Evolutionary conservation across 2,888 invertebrate species (phyloP).

Genomic region (Andrena hattorfiana): DNA sequence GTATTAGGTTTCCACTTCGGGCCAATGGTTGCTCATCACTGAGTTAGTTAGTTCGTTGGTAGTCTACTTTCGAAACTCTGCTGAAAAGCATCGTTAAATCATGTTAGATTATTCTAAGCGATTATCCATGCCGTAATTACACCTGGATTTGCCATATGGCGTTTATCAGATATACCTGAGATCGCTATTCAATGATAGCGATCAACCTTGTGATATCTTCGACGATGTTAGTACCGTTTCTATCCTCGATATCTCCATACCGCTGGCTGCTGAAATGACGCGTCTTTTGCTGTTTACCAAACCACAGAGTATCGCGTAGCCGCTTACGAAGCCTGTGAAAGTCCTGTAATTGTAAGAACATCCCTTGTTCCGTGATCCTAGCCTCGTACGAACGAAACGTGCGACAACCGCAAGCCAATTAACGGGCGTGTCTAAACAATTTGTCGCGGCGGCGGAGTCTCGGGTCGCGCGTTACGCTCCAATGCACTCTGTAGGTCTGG

Average conservation of each 20-base stretch:
- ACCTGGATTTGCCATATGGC: background rate
- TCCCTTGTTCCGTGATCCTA: conserved; percentile 30
- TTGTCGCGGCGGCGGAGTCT: background rate
- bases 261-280: conserved; percentile 33
- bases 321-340: conserved; percentile 60
- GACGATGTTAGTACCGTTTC: background rate
- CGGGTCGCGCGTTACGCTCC: too few relatives aligned
- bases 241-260: background rate
- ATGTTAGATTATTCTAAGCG: background rate
- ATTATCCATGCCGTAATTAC: background rate
- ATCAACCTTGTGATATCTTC: background rate
- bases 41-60: too few relatives aligned
- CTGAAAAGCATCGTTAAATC: background rate
- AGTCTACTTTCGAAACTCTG: too few relatives aligned
- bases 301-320: conserved; percentile 5
- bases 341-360: conserved; percentile 2
- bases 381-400: background rate
- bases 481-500: too few relatives aligned
- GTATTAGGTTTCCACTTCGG: too few relatives aligned
- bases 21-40: too few relatives aligned
- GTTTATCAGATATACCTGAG: background rate
- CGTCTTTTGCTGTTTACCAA: conserved; percentile 27
- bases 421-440: conserved; percentile 42
- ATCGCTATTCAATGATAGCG: background rate
- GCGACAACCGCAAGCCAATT: conserved; percentile 48